A percentile compares a stretch with the other conserved stretches of the same genome.
phyloP scores from a whole-genome alignment of 2,113 vertebrate genomes.

The Eulemur macaco region DNA sequence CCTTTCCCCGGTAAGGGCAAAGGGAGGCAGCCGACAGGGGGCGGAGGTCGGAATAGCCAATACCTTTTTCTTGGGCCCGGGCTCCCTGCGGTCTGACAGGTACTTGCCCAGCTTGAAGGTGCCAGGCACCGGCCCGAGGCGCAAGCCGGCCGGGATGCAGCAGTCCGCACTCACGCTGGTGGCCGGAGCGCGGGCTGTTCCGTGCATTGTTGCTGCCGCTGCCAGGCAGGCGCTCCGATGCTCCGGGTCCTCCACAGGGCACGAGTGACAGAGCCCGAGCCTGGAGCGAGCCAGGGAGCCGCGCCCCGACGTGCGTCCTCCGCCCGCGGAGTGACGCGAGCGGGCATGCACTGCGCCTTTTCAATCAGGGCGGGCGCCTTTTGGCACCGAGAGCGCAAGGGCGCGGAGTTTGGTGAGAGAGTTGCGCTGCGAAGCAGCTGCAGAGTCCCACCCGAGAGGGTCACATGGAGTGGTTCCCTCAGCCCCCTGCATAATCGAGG shows the following conservation, averaged over 20 bases:
- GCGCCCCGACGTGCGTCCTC: constrained; percentile 91
- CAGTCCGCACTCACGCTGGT: constrained; percentile 94
- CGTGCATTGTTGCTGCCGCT: constrained; percentile 90
- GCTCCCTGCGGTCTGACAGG: constrained; percentile 96
- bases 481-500: constrained; percentile 96
- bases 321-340: constrained; percentile 95
- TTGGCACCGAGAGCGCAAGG: constrained; percentile 87
- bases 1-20: neutral
- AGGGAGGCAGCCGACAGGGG: neutral
- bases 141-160: constrained; percentile 95
- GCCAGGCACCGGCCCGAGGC: constrained; percentile 94
- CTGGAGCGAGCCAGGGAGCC: constrained; percentile 65
- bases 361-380: constrained; percentile 90
- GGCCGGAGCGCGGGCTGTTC: constrained; percentile 87
- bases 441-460: constrained; percentile 91
- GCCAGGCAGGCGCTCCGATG: constrained; percentile 82
- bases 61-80: constrained; percentile 97
- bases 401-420: constrained; percentile 94
- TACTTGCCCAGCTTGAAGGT: constrained; percentile 98
- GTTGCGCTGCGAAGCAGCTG: constrained; percentile 85
- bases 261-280: constrained; percentile 77
- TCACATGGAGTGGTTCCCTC: constrained; percentile 99
- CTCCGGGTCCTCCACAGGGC: constrained; percentile 64
- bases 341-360: constrained; percentile 91
- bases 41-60: constrained; percentile 57